phyloP scores from a whole-genome alignment of 2,888 invertebrate species.

The Diaperis boleti region DNA sequence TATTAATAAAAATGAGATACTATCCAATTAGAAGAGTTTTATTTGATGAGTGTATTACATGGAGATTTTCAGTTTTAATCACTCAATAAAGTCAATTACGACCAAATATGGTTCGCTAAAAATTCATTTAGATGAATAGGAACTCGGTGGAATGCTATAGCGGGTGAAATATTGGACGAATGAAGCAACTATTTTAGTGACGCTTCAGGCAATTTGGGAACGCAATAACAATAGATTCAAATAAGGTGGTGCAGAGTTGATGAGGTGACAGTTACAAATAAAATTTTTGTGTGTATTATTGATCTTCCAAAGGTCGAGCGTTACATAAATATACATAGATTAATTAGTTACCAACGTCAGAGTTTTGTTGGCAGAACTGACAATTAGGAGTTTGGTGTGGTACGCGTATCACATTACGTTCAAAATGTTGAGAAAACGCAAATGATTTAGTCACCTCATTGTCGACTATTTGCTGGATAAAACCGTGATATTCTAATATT shows the following conservation, averaged over 20 bases:
- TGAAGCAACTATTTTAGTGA: not conserved
- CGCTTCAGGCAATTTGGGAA: not conserved
- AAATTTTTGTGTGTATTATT: not conserved
- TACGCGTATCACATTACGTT: too few species aligned
- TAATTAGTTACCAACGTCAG: not conserved
- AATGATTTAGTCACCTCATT: not conserved
- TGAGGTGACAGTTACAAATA: not conserved
- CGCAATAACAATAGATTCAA: not conserved
- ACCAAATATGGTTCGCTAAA: not conserved
- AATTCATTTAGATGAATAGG: not conserved
- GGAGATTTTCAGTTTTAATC: not conserved
- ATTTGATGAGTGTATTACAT: not conserved
- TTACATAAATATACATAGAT: not conserved
- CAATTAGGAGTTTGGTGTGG: too few species aligned
- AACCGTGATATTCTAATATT: not conserved
- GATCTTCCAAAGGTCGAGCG: not conserved
- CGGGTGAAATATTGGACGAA: not conserved
- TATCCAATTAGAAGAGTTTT: not conserved
- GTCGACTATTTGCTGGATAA: not conserved
- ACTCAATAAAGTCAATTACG: not conserved
- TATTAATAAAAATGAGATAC: constrained; percentile 19
- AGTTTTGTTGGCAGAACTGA: not conserved
- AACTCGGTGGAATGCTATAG: too few species aligned
- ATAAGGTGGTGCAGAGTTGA: too few species aligned
- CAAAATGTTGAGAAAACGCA: too few species aligned